These are phyloP conservation scores for Poeciliopsis retropinna DNA, from an alignment of 2,113 vertebrate genomes.

Conservation along the genomic window DNA sequence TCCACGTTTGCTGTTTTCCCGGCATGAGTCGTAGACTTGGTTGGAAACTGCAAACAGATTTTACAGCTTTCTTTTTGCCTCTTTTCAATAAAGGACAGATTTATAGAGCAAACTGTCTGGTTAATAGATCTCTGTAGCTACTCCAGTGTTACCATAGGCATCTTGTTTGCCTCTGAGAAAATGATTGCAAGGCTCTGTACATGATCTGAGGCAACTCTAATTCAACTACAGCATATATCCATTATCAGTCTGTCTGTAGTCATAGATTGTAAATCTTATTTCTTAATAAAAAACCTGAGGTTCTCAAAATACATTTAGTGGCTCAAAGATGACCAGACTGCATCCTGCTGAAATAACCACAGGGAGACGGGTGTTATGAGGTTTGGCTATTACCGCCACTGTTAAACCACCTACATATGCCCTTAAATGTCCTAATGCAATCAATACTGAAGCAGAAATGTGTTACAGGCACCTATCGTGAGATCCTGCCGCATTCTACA, in stretches of 20 bases:
- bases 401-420: slow-evolving; percentile 7
- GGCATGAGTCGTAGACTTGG: too few relatives aligned
- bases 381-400: background rate
- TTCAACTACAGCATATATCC: background rate
- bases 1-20: too few relatives aligned
- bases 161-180: background rate
- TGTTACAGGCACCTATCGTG: slow-evolving; percentile 14
- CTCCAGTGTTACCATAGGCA: too few relatives aligned
- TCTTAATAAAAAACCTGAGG: background rate
- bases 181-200: background rate
- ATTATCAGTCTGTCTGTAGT: background rate
- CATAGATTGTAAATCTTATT: background rate
- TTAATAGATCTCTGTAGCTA: too few relatives aligned
- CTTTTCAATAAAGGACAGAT: too few relatives aligned
- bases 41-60: too few relatives aligned
- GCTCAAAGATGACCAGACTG: background rate
- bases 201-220: background rate
- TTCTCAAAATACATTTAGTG: background rate
- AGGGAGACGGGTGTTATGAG: slow-evolving; percentile 1
- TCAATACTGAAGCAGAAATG: slow-evolving; percentile 27
- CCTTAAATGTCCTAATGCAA: slow-evolving; percentile 35
- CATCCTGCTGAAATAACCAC: background rate
- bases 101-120: too few relatives aligned
- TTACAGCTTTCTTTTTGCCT: too few relatives aligned
- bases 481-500: slow-evolving; percentile 18